Conservation (phyloP, 2,113 vertebrate species). For the Aythya baeri region DNA sequence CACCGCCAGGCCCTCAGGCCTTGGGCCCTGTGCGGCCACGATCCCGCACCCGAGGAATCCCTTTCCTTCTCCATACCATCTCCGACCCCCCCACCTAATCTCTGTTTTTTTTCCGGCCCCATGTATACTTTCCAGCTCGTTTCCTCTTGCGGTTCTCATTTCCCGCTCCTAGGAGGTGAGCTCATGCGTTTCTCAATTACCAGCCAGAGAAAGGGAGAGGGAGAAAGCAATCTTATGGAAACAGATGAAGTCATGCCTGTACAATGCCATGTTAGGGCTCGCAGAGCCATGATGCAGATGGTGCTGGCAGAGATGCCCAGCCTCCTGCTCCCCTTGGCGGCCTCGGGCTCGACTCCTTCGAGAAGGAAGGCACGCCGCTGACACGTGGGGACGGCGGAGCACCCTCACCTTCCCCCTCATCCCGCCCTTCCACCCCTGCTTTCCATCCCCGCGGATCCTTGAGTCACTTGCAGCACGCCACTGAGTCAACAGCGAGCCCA, state of each 20-base stretch:
- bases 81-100: slow-evolving; percentile 27
- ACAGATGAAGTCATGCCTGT: slow-evolving; percentile 72
- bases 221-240: slow-evolving; percentile 71
- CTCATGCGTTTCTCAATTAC: slow-evolving; percentile 74
- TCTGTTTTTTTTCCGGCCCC: slow-evolving; percentile 42
- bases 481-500: slow-evolving; percentile 55
- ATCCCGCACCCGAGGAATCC: background rate
- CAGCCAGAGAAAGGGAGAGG: slow-evolving; percentile 63
- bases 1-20: background rate
- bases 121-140: slow-evolving; percentile 69
- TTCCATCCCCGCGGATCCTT: slow-evolving; percentile 32
- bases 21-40: background rate
- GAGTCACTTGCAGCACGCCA: slow-evolving; percentile 44
- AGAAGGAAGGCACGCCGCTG: background rate
- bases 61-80: slow-evolving; percentile 34
- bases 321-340: background rate
- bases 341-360: background rate
- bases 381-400: accelerated
- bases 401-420: background rate
- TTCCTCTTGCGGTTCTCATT: slow-evolving; percentile 72
- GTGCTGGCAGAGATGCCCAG: background rate
- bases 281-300: background rate
- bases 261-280: slow-evolving; percentile 41
- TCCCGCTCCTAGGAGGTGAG: slow-evolving; percentile 74
- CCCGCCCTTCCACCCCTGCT: background rate